Evolutionary conservation across 2,888 invertebrate species (phyloP), one percentile per base, ranked within the genome.

Genomic region (Amphipyra tragopoginis): DNA sequence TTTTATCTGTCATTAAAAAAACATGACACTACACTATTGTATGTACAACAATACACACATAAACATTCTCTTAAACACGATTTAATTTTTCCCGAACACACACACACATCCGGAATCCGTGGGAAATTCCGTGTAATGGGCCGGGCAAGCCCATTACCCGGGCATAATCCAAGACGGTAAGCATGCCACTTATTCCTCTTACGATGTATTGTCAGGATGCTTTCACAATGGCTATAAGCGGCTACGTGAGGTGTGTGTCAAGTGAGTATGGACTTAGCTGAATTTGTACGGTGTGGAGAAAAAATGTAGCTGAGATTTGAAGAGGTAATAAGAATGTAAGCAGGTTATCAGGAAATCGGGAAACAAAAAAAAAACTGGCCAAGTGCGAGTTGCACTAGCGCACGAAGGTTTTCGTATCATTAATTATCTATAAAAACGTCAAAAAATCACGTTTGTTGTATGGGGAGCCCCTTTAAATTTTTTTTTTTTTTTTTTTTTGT

Each of bases 101-200:
- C 52, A 65, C 49, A 49, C 58, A 65, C 50, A 68, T 59, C 57
- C 21, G 21, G 21, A 21, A 3, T 21, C 50, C 60, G 68, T 54
- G 53, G 59, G 72, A 74, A 80, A 73, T 73, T 77, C 80, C 42
- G 61, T 63, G 55, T 79, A 75, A 83, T 77, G 66, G 74, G 36
- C 53, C 62, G 68, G 65, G 51, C 65, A 54, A 52, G 55, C 67
- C 80, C 75, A 78, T 83, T 83, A 79, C 75, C 74, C 74, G 72
- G 53, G 70, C 64, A 79, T 82, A 83, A 84, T 80, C 85, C 76
- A 71, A 77, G 82, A 77, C 68, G 79, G 78, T 72, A 75, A 79
- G 81, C 73, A 70, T 54, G 70, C 81, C 75, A 80, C 80, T 83
- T 84, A 83, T 84, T 72, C 65, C 69, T 62, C 76, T 75, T 79